These are phyloP conservation scores for Drosophila meridionalis DNA, from an alignment of 2,888 invertebrate species.

Conservation along the genomic window DNA sequence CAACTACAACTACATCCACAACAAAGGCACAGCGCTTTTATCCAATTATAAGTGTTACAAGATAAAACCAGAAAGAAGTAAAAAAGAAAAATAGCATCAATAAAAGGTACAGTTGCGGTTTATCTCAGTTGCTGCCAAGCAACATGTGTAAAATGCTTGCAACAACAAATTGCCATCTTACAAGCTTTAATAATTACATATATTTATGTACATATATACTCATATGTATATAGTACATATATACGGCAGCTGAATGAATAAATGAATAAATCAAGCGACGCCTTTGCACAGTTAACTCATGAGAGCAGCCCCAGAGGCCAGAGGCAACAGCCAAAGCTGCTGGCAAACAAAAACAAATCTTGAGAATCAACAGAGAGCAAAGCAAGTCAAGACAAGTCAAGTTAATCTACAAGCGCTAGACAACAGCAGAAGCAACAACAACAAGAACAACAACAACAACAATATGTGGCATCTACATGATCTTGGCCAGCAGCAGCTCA, in stretches of 20 bases:
- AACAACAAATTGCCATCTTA: conserved; percentile 56
- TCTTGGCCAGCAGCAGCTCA: conserved; percentile 63
- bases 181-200: conserved; percentile 59
- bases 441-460: conserved; percentile 21
- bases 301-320: conserved; percentile 37
- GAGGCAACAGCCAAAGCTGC: conserved; percentile 41
- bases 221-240: conserved; percentile 30
- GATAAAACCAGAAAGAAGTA: conserved; percentile 19
- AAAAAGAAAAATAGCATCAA: background rate
- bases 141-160: conserved; percentile 57
- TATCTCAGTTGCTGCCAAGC: conserved; percentile 28
- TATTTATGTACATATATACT: conserved; percentile 18
- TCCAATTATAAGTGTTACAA: conserved; percentile 62
- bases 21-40: conserved; percentile 51
- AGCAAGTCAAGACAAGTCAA: conserved; percentile 39
- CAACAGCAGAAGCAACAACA: conserved; percentile 16
- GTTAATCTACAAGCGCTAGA: conserved; percentile 40
- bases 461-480: conserved; percentile 46
- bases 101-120: conserved; percentile 50
- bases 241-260: conserved; percentile 60
- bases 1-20: conserved; percentile 29
- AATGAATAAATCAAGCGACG: conserved; percentile 76
- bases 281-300: conserved; percentile 72
- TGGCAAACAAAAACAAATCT: conserved; percentile 51
- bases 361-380: conserved; percentile 42